Evolutionary conservation across 2,113 vertebrate genomes (phyloP).

Genomic region (Lagopus leucura): DNA sequence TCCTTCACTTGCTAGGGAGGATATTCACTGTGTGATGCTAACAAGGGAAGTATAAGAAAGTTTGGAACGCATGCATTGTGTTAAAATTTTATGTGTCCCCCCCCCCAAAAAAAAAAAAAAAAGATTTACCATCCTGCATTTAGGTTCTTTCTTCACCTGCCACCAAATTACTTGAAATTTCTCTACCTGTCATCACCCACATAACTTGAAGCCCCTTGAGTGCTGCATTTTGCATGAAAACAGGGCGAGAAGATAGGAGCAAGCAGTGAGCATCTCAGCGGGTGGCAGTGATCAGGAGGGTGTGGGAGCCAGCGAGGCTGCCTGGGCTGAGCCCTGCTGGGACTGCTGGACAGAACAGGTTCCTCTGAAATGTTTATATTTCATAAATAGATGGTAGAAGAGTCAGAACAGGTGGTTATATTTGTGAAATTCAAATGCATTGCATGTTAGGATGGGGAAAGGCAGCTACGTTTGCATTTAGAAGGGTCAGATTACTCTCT

Average conservation of each 20-base stretch:
- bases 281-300: background rate
- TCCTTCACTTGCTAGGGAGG: background rate
- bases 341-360: background rate
- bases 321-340: background rate
- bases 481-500: background rate
- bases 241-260: background rate
- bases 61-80: background rate
- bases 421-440: background rate
- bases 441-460: background rate
- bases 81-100: background rate
- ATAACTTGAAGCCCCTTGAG: background rate
- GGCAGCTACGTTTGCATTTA: background rate
- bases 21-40: background rate
- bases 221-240: background rate
- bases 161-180: background rate
- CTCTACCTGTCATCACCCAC: background rate
- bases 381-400: background rate
- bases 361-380: background rate
- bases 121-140: too few species aligned
- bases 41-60: background rate
- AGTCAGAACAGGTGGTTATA: background rate
- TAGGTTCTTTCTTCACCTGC: background rate
- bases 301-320: accelerated
- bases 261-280: background rate
- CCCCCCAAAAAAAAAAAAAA: background rate